Conservation (phyloP, 2,888 invertebrate genomes). For the Caenorhabditis parvicauda region DNA sequence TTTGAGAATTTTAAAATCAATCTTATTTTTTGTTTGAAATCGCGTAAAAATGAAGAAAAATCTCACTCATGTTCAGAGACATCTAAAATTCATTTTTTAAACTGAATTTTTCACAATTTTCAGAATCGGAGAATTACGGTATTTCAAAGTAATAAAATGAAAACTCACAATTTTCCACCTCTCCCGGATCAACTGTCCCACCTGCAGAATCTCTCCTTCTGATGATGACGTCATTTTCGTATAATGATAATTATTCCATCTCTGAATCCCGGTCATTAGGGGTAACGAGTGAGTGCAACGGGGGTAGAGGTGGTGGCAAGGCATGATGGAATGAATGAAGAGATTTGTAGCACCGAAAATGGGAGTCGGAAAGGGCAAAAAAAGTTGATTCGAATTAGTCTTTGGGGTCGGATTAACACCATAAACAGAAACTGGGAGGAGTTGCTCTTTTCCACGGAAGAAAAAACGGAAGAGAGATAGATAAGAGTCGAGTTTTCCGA, state of each 20-base stretch:
- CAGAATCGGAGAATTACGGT: too few relatives aligned
- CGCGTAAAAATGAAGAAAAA: too few relatives aligned
- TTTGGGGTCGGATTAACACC: too few relatives aligned
- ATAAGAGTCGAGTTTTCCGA: conserved; percentile 12
- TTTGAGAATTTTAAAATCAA: too few relatives aligned
- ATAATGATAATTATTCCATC: too few relatives aligned
- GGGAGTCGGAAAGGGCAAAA: background rate
- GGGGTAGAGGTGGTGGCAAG: background rate
- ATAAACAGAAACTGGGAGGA: too few relatives aligned
- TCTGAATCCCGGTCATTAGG: conserved; percentile 2
- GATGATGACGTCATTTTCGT: conserved; percentile 63
- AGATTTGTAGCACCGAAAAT: background rate
- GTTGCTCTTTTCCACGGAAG: too few relatives aligned
- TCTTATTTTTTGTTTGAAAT: too few relatives aligned
- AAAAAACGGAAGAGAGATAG: conserved; percentile 24
- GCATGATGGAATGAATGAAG: conserved; percentile 5
- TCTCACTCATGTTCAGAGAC: too few relatives aligned
- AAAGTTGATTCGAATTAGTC: too few relatives aligned
- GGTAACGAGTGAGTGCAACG: background rate
- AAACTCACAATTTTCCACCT: conserved; percentile 89
- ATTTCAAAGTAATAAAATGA: background rate
- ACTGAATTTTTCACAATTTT: too few relatives aligned
- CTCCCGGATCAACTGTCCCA: conserved; percentile 68
- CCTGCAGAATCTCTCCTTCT: conserved; percentile 63
- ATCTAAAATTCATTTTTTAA: too few relatives aligned